Evolutionary conservation across 1,140 invertebrate species (phyloP), one percentile per base, ranked within the genome.

Genomic region (Procambarus clarkii): DNA sequence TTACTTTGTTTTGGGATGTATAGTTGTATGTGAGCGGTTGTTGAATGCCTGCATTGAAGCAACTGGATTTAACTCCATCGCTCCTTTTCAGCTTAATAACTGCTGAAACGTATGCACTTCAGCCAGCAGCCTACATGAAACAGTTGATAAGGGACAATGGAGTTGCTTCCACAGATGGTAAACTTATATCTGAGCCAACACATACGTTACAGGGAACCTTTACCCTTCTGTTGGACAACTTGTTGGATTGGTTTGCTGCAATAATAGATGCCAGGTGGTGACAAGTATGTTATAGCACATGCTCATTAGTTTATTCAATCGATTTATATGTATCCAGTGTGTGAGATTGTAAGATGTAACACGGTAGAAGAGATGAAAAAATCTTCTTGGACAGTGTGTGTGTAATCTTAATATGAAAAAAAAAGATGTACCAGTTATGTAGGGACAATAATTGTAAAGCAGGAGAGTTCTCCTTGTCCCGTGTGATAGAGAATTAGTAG

Each of bases 401-500:
- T 78, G 60, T 45, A 64, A 34, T 64, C 24, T 64, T 54, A 78
- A 76, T 64, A 44, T 45, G 69, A 34, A 74, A 74, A 74, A 34
- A 34, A n/a, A n/a, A n/a, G n/a, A 69, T 64, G 60, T 64, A 64
- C 21, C 54, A 71, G 44, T 60, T 60, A 85, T 71, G 83, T 85
- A 48, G 83, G 83, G 83, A 74, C 83, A 85, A 85, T 69, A 71
- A 85, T 46, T 85, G n/a, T 85, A 85, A 79, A 71, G 21, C 60
- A 74, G 83, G 58, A 54, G 45, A 48, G 44, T 5, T 74, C 69
- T 34, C 60, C 60, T 58, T 80, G 77, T 88, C 86, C 77, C 77
- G 60, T 80, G 86, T 88, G 86, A 88, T 88, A 88, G 86, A 88
- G 46, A 78, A 76, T 45, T 74, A 87, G 77, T 88, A 88, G 86